Conservation (phyloP, 92 coral and sea anemone species). For the Phenganax marumi region DNA sequence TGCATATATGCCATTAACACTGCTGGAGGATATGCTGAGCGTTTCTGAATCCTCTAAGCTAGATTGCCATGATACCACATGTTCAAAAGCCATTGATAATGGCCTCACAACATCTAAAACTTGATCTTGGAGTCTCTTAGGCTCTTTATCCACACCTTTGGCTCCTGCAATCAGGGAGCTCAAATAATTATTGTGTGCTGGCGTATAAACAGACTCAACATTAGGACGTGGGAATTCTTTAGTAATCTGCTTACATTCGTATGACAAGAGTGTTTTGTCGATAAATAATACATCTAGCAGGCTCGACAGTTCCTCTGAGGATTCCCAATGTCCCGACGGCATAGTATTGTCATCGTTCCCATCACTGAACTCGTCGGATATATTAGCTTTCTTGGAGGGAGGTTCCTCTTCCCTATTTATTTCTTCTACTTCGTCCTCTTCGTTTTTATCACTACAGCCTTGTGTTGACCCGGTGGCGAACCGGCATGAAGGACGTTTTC, state of each 20-base stretch:
- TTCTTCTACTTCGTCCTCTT: slow-evolving; percentile 7
- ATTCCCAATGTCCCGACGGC: slow-evolving; percentile 42
- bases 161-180: slow-evolving; percentile 20
- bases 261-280: slow-evolving; percentile 50
- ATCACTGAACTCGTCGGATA: slow-evolving; percentile 6
- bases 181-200: background rate
- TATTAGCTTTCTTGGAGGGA: slow-evolving; percentile 11
- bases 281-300: slow-evolving; percentile 43
- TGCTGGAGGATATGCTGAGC: background rate
- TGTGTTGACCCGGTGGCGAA: slow-evolving; percentile 15
- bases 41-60: background rate
- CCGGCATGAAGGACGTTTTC: slow-evolving; percentile 6
- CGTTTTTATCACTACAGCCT: slow-evolving; percentile 8
- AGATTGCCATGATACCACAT: background rate
- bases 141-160: slow-evolving; percentile 12
- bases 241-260: slow-evolving; percentile 50
- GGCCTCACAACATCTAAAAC: background rate
- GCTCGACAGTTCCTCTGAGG: slow-evolving; percentile 45
- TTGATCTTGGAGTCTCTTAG: slow-evolving; percentile 4
- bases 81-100: background rate
- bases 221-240: slow-evolving; percentile 19
- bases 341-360: slow-evolving; percentile 19
- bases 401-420: slow-evolving; percentile 6
- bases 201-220: background rate
- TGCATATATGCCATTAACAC: background rate